Evolutionary conservation across 2,797 vertebrate species (phyloP), one percentile per base, ranked within the genome.

Genomic region (Graptemys geographica): DNA sequence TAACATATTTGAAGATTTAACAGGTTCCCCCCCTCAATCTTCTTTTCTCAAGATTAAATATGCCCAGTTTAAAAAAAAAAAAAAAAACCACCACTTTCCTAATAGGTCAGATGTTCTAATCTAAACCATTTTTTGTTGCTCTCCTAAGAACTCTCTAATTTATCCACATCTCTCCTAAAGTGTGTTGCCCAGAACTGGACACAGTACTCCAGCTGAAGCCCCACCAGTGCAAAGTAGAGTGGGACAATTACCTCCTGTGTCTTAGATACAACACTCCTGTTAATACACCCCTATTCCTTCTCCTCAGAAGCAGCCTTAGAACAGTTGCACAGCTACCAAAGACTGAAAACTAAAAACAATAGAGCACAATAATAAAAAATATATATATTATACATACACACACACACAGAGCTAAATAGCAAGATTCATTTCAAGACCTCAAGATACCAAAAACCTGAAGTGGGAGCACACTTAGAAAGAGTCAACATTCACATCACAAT

Each of bases 401-500:
- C 52, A 52, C 51, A 16, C 51, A 16, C 16, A 52, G 3, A 90
- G 44, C 85, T 80, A 91, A 96, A 97, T 44, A 89, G 41, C 41
- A 84, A 52, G 92, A 90, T 56, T 84, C 2, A 13, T 79, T 94
- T 93, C 72, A 87, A 13, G 65, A 93, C 80, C 13, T 33, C 44
- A 96, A 49, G 92, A 69, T 91, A 91, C 89, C 90, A 83, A 89
- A 97, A 86, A 90, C 31, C 41, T 87, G 82, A 94, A 84, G 80
- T 0, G 19, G 83, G 93, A 81, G 27, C 1, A 0, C 53, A 91
- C 55, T 90, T 92, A 88, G 90, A 85, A 78, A 78, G 92, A 62
- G 11, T 87, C 65, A 96, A 57, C 79, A 79, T 95, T 95, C 88
- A 91, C 8, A 88, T 84, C 3, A 0, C 49, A 72, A 11, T 19